Base-by-base conservation (phyloP, 2,797 vertebrate species). In the Tapirus indicus region DNA sequence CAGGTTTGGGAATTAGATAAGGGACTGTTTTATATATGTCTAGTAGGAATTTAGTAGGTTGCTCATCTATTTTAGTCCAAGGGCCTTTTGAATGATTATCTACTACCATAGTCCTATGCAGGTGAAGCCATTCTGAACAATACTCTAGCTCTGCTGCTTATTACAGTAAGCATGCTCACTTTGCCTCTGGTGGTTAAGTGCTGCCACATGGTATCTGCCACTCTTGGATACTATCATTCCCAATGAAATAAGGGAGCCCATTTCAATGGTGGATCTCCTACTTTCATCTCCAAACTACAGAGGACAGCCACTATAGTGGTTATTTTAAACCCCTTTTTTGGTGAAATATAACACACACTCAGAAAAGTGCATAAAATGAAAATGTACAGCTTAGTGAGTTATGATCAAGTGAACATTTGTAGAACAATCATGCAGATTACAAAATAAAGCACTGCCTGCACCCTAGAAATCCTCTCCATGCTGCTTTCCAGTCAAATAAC, bases 181-280 rank as follows among this genome's bases (percentile, higher is more conserved):
- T 93, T 95, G 29, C 32, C 21, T 86, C 69, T 93, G 20, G 52
- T 84, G 35, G 60, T 84, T 79, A 88, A 88, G 13, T 91, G 62
- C 52, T 91, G 38, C 58, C 9, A 27, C 58, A 84, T 62, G 27
- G 16, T 85, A 75, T 56, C 69, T 60, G 29, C 2, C 47, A 56
- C 52, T 79, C n/a, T 87, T 94, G 56, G 41, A 91, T 78, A 71
- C 38, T 10, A 85, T 86, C n/a, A 95, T 91, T 93, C n/a, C 35
- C 54, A 75, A 52, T 60, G 25, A 88, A 93, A 58, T 71, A 91
- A 84, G 14, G 21, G 27, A 84, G 20, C n/a, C 14, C 23, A 25
- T 91, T 97, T 93, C 41, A 84, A 4, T 79, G 25, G 32, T 88
- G 27, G 17, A 41, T 83, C 21, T 88, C 44, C 35, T 13, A 88